These are phyloP conservation scores for Coregonus ussuriensis DNA, from an alignment of 2,797 vertebrate genomes.

Conservation along the genomic window DNA sequence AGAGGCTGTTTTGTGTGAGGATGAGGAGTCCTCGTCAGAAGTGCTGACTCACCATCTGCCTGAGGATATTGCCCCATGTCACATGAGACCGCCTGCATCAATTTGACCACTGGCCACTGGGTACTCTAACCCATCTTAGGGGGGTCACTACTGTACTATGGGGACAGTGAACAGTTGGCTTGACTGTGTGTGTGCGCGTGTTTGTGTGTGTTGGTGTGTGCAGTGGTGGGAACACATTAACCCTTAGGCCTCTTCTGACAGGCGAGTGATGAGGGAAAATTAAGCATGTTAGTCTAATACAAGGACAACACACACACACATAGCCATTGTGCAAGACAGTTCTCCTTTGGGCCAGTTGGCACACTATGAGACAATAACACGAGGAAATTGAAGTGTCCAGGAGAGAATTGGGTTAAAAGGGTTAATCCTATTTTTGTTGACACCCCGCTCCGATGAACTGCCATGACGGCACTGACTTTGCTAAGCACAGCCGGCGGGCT, in stretches of 20 bases:
- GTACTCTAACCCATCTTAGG: slow-evolving; percentile 2
- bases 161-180: neutral
- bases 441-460: slow-evolving; percentile 64
- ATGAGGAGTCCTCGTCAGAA: slow-evolving; percentile 40
- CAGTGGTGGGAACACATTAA: slow-evolving; percentile 17
- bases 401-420: slow-evolving; percentile 59
- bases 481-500: slow-evolving; percentile 62
- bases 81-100: slow-evolving; percentile 25
- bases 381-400: slow-evolving; percentile 45
- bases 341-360: neutral
- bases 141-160: neutral
- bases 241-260: slow-evolving; percentile 29
- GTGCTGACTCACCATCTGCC: slow-evolving; percentile 41
- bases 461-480: slow-evolving; percentile 58
- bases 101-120: neutral
- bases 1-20: slow-evolving; percentile 25
- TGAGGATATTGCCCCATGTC: slow-evolving; percentile 39
- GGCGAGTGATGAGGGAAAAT: slow-evolving; percentile 41
- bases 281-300: slow-evolving; percentile 27
- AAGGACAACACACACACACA: slow-evolving; percentile 1
- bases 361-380: slow-evolving; percentile 27
- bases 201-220: neutral
- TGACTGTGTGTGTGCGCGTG: neutral
- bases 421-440: slow-evolving; percentile 72
- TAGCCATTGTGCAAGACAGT: neutral